phyloP scores from a whole-genome alignment of 2,797 vertebrate species.

The Phoeniculus purpureus region DNA sequence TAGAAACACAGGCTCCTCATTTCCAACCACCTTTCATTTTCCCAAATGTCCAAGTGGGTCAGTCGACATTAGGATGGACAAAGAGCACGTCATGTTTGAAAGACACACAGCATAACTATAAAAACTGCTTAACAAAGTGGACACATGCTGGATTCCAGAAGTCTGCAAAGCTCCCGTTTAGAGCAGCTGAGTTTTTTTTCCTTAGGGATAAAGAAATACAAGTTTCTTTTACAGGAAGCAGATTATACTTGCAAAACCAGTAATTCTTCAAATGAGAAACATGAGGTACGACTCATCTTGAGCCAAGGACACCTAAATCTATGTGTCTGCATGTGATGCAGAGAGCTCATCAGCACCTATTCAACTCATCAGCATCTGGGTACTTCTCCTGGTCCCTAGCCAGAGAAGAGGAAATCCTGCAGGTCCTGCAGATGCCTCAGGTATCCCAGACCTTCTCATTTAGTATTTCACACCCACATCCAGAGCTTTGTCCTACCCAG shows the following conservation, averaged over 20 bases:
- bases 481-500: not conserved
- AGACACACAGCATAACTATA: not conserved
- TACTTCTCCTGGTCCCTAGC: not conserved
- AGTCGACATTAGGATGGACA: not conserved
- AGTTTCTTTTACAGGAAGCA: not conserved
- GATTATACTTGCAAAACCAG: not conserved
- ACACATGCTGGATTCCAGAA: not conserved
- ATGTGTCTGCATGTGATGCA: not conserved
- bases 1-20: accelerated
- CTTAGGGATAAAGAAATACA: not conserved
- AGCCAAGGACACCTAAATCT: not conserved
- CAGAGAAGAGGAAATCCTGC: accelerated
- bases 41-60: not conserved
- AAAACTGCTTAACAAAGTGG: not conserved
- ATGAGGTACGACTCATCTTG: not conserved
- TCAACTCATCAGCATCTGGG: not conserved
- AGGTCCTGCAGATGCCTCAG: not conserved
- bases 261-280: not conserved
- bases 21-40: not conserved
- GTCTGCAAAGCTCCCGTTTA: not conserved
- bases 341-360: accelerated
- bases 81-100: not conserved
- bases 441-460: not conserved
- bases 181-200: not conserved
- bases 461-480: not conserved